Evolutionary conservation across 2,888 invertebrate genomes (phyloP).

Genomic region (Aproaerema taeniolella): DNA sequence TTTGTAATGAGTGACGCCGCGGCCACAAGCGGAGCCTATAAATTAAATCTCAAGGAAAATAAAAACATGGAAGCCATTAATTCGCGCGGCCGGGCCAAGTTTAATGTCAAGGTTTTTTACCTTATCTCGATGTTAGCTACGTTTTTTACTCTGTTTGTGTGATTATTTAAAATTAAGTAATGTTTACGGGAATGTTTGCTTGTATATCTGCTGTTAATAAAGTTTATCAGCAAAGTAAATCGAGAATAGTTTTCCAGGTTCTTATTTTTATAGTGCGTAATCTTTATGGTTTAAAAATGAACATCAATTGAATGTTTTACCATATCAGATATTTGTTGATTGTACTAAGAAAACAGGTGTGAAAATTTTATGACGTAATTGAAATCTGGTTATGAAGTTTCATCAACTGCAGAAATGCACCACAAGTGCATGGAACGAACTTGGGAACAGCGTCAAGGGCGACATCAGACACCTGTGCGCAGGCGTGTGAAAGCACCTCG

Average conservation of each 20-base stretch:
- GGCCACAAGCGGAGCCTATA: slow-evolving; percentile 64
- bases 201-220: too few relatives aligned
- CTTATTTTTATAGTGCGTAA: too few relatives aligned
- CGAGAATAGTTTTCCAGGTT: too few relatives aligned
- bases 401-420: slow-evolving; percentile 18
- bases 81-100: slow-evolving; percentile 75
- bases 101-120: slow-evolving; percentile 76
- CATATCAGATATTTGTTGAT: too few relatives aligned
- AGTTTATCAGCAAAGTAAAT: slow-evolving; percentile 1
- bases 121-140: slow-evolving; percentile 72
- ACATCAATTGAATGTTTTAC: too few relatives aligned
- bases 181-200: too few relatives aligned
- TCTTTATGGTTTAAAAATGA: too few relatives aligned
- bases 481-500: slow-evolving; percentile 66
- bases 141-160: slow-evolving; percentile 60
- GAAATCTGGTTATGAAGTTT: too few relatives aligned
- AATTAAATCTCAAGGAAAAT: slow-evolving; percentile 77
- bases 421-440: slow-evolving; percentile 45
- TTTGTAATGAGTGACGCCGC: slow-evolving; percentile 70
- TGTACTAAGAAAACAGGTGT: too few relatives aligned
- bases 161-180: slow-evolving; percentile 46
- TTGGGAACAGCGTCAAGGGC: slow-evolving; percentile 67
- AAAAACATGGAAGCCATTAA: slow-evolving; percentile 77
- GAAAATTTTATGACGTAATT: too few relatives aligned
- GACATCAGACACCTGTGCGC: slow-evolving; percentile 73